phyloP scores from a whole-genome alignment of 2,113 vertebrate species.

The Noctilio leporinus region DNA sequence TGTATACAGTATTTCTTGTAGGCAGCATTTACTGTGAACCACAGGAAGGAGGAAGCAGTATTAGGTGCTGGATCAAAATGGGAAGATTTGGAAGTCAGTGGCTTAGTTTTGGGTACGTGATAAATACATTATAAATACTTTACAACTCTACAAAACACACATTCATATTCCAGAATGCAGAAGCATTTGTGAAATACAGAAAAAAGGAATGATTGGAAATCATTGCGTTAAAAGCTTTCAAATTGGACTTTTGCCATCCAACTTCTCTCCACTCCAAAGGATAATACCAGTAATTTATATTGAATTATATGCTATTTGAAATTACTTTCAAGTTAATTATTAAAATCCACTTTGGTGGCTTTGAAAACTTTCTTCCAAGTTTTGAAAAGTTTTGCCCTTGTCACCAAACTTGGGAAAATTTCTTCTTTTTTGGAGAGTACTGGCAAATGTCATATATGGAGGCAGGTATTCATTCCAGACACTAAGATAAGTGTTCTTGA shows the following conservation, averaged over 20 bases:
- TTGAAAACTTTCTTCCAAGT: too few relatives aligned
- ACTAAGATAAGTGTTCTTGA: neutral
- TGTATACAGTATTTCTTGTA: neutral
- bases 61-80: neutral
- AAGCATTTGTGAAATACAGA: neutral
- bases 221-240: neutral
- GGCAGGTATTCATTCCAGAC: neutral
- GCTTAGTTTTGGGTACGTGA: neutral
- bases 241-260: slow-evolving; percentile 21
- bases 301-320: slow-evolving; percentile 22
- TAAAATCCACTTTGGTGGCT: neutral
- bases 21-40: neutral
- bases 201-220: neutral
- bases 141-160: neutral
- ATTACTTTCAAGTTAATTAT: slow-evolving; percentile 40
- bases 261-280: neutral
- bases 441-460: neutral
- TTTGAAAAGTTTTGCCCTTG: neutral
- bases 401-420: neutral
- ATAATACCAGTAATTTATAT: slow-evolving; percentile 24
- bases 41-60: neutral
- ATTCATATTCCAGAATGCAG: neutral
- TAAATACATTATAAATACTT: neutral
- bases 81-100: neutral
- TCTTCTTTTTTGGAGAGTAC: neutral